Percentiles rank a stretch among this genome's conserved stretches.
Conservation (phyloP, 1,140 invertebrate genomes). For the Andrena cerasifolii region DNA sequence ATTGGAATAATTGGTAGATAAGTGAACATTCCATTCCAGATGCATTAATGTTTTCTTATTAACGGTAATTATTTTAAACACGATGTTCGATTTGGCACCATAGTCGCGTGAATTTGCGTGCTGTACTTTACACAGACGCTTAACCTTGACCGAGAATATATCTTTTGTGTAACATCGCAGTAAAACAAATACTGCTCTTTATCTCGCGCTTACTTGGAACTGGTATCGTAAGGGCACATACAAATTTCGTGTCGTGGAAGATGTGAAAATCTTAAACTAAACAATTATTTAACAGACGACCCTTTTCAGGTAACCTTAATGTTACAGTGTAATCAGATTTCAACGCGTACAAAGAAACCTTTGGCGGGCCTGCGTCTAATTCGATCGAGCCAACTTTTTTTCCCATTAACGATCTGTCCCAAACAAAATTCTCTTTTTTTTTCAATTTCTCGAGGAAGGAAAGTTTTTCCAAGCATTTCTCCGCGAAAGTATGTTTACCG, state of each 20-base stretch:
- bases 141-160: neutral
- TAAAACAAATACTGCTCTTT: neutral
- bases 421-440: neutral
- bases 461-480: neutral
- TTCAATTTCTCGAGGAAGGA: neutral
- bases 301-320: neutral
- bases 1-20: neutral
- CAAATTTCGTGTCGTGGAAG: no score
- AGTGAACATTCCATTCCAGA: no score
- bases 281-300: neutral
- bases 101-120: no score
- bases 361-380: neutral
- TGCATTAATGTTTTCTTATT: no score
- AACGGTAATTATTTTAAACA: no score
- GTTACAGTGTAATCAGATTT: neutral
- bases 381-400: neutral
- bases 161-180: no score
- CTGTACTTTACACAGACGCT: no score
- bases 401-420: neutral
- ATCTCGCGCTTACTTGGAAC: no score
- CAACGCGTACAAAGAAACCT: neutral
- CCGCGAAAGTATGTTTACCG: neutral
- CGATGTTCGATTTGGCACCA: no score
- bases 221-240: no score
- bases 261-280: neutral